Conservation (phyloP, 2,113 vertebrate genomes). For the Alethe castanea region DNA sequence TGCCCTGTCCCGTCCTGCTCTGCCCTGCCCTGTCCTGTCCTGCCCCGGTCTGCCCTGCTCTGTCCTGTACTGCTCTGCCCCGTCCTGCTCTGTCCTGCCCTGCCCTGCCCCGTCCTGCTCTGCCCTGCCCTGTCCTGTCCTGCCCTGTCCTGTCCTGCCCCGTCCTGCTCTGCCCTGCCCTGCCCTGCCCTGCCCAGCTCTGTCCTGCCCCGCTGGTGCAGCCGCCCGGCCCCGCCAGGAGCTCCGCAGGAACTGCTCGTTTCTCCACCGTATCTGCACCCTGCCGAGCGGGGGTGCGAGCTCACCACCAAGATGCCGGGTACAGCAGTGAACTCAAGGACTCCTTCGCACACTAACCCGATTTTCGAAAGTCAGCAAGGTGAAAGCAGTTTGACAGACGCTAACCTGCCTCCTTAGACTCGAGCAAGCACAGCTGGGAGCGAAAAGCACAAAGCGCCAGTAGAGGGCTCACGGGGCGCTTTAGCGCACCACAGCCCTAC, state of each 20-base stretch:
- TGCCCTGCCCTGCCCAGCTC: not conserved
- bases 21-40: not conserved
- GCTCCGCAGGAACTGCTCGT: fast-evolving
- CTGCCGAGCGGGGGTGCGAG: fast-evolving
- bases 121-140: not conserved
- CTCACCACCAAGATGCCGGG: fast-evolving
- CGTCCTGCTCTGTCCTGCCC: not conserved
- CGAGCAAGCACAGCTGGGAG: not conserved
- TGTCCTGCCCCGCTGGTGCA: not conserved
- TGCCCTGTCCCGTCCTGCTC: no score
- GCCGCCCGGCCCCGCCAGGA: fast-evolving
- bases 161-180: no score
- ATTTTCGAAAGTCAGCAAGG: not conserved
- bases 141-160: not conserved
- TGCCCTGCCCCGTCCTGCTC: not conserved
- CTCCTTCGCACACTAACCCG: not conserved
- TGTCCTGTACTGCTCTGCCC: not conserved
- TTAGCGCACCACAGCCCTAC: not conserved
- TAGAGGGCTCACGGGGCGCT: not conserved
- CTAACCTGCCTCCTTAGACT: not conserved
- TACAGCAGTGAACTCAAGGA: fast-evolving
- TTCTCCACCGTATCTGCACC: fast-evolving
- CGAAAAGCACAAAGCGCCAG: not conserved
- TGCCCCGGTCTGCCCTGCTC: not conserved
- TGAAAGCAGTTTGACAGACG: not conserved